These are phyloP conservation scores for Colletes gigas DNA, from an alignment of 1,140 invertebrate species.

Conservation along the genomic window DNA sequence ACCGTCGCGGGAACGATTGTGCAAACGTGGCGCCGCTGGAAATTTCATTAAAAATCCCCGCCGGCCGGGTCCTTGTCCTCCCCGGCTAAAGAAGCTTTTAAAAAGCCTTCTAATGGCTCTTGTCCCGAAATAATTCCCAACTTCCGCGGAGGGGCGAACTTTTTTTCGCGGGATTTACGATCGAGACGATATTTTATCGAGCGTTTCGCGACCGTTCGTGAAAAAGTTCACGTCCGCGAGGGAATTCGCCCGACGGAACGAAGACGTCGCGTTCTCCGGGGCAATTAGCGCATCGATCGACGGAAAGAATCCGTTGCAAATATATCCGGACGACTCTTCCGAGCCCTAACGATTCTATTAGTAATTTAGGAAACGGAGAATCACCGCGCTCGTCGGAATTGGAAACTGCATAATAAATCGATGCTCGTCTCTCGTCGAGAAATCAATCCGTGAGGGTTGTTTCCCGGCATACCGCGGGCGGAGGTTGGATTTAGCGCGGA, in stretches of 20 bases:
- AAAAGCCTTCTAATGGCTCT: constrained; percentile 39
- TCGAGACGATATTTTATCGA: constrained; percentile 24
- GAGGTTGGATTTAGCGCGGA: too few relatives aligned
- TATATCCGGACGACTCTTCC: not conserved
- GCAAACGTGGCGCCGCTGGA: constrained; percentile 35
- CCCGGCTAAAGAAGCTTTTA: constrained; percentile 30
- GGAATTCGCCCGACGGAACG: constrained; percentile 3
- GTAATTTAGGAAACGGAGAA: not conserved
- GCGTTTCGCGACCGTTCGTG: not conserved
- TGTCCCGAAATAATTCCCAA: constrained; percentile 33
- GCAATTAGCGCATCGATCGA: constrained; percentile 16
- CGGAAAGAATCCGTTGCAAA: constrained; percentile 12
- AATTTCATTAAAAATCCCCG: constrained; percentile 40
- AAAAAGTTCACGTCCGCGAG: not conserved
- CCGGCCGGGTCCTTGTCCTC: not conserved
- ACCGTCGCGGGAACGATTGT: constrained; percentile 23
- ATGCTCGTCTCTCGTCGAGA: too few relatives aligned
- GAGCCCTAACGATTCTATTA: not conserved
- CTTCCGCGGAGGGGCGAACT: not conserved
- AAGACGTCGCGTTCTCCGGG: not conserved
- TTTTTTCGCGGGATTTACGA: constrained; percentile 28
- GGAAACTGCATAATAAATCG: too few relatives aligned
- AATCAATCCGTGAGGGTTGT: not conserved
- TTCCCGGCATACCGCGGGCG: too few relatives aligned
- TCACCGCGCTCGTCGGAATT: too few relatives aligned